Percentiles rank a stretch among this genome's conserved stretches.
Evolutionary conservation across 2,113 vertebrate species (phyloP).

Genomic region (Mohoua ochrocephala): DNA sequence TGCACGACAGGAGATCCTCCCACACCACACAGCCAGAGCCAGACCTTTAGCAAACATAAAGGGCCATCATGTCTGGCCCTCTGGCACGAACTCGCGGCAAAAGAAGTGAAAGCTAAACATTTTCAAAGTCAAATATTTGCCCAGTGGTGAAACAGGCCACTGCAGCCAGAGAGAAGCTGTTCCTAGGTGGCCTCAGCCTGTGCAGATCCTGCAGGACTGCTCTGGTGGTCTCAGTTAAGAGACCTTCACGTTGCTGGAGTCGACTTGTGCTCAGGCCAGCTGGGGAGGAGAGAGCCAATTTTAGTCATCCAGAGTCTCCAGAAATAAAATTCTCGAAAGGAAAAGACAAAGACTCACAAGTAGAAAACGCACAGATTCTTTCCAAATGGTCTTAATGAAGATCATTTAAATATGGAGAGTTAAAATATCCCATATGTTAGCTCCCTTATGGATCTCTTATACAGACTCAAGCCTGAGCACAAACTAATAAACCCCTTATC

Average conservation of each 20-base stretch:
- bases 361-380: not conserved
- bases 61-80: not conserved
- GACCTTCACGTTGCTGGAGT: not conserved
- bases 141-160: not conserved
- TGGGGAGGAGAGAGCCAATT: not conserved
- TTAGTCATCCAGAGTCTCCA: not conserved
- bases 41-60: not conserved
- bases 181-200: not conserved
- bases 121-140: not conserved
- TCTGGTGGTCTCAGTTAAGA: not conserved
- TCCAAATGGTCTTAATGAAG: not conserved
- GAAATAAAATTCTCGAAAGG: not conserved
- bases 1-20: not conserved
- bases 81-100: accelerated
- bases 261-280: not conserved
- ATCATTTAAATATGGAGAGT: not conserved
- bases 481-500: not conserved
- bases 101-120: not conserved
- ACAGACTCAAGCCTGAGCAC: not conserved
- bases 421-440: not conserved
- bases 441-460: not conserved
- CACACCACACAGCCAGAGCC: not conserved
- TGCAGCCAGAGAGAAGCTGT: not conserved
- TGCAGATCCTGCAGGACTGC: not conserved
- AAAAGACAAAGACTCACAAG: not conserved